Conservation (phyloP, 2,888 invertebrate genomes). For the Gymnocheta viridis region DNA sequence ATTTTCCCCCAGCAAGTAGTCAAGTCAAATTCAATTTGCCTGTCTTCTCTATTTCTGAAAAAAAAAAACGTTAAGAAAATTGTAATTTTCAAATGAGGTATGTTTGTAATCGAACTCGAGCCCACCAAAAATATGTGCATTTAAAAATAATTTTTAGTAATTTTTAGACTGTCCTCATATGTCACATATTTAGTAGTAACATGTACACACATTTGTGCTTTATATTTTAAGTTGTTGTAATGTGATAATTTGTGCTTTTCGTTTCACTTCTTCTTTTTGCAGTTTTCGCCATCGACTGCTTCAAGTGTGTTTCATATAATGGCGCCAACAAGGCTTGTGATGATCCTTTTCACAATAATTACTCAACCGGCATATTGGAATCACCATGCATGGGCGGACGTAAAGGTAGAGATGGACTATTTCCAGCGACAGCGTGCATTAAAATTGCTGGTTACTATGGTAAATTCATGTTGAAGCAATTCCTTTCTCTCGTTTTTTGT, state of each 20-base stretch:
- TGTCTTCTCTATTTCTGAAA: too few relatives aligned
- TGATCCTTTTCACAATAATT: constrained; percentile 97
- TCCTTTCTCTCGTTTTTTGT: not conserved
- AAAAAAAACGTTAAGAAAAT: too few relatives aligned
- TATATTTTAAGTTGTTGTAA: not conserved
- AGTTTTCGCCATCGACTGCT: constrained; percentile 93
- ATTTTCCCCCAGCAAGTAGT: too few relatives aligned
- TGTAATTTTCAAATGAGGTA: too few relatives aligned
- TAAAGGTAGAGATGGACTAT: constrained; percentile 95
- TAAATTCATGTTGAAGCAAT: constrained; percentile 81
- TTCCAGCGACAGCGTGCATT: constrained; percentile 98
- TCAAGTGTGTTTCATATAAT: constrained; percentile 97
- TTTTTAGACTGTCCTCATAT: not conserved
- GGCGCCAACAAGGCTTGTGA: constrained; percentile 93
- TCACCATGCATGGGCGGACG: constrained; percentile 97
- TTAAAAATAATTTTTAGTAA: not conserved
- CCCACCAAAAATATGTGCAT: too few relatives aligned
- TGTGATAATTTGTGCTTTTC: constrained; percentile 19
- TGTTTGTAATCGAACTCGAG: too few relatives aligned
- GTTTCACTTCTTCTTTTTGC: constrained; percentile 42
- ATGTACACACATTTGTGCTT: not conserved
- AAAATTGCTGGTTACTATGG: constrained; percentile 96
- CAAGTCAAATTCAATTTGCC: too few relatives aligned
- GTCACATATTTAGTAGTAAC: not conserved
- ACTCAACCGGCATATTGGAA: constrained; percentile 90